Percentiles rank a stretch among this genome's conserved stretches.
Conservation (phyloP, 1,140 invertebrate genomes). For the Leguminivora glycinivorella region DNA sequence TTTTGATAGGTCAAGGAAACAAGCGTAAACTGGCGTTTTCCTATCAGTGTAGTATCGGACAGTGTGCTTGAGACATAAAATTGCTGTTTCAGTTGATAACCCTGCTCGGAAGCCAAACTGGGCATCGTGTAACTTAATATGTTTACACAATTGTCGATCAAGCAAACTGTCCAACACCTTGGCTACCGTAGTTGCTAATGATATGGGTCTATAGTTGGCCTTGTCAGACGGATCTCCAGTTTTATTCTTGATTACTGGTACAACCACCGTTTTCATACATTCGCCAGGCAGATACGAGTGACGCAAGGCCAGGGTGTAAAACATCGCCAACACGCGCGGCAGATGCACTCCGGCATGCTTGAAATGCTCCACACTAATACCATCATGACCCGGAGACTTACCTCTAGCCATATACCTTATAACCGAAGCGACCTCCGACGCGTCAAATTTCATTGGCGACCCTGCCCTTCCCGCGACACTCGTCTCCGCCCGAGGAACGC, state of each 20-base stretch:
- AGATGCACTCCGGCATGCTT: background rate
- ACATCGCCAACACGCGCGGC: background rate
- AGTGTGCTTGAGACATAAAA: background rate
- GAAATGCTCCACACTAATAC: background rate
- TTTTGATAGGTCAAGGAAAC: too few species aligned
- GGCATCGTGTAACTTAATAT: background rate
- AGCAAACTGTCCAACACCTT: slow-evolving; percentile 11
- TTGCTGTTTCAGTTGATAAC: background rate
- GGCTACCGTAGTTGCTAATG: background rate
- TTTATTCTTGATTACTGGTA: background rate
- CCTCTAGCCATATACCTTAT: background rate
- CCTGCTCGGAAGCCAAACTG: background rate
- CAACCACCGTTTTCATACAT: background rate
- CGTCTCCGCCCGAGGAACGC: too few species aligned
- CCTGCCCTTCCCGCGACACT: too few species aligned
- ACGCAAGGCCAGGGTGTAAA: background rate
- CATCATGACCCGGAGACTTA: background rate
- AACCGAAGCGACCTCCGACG: too few species aligned
- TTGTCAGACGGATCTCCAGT: background rate
- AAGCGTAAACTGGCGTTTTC: too few species aligned
- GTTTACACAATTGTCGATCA: background rate
- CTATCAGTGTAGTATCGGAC: too few species aligned
- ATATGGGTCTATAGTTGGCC: slow-evolving; percentile 8
- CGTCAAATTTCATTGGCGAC: too few species aligned
- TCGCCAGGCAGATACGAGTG: background rate